Percentiles rank a stretch among this genome's conserved stretches.
These are phyloP conservation scores for Drosophila varians DNA, from an alignment of 1,140 invertebrate species.

Conservation along the genomic window DNA sequence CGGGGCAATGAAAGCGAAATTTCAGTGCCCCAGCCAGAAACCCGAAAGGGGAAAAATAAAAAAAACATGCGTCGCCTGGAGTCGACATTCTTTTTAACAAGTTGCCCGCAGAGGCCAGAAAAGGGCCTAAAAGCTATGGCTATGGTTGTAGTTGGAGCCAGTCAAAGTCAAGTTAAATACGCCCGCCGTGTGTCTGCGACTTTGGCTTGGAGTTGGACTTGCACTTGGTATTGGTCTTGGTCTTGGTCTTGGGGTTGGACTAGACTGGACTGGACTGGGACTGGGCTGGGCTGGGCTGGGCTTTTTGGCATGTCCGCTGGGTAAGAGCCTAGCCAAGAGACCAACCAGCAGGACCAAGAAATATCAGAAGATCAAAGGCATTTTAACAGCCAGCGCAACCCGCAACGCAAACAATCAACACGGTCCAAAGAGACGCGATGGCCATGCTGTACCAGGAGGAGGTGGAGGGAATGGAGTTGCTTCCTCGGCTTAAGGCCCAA, in stretches of 20 bases:
- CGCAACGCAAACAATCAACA: slow-evolving; percentile 79
- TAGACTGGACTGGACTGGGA: slow-evolving; percentile 6
- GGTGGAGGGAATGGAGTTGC: slow-evolving; percentile 41
- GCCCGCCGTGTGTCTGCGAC: slow-evolving; percentile 61
- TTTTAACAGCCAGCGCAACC: slow-evolving; percentile 75
- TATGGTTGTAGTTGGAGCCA: slow-evolving; percentile 18
- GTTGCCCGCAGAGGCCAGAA: slow-evolving; percentile 61
- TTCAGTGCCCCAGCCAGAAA: slow-evolving; percentile 17
- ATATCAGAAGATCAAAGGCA: slow-evolving; percentile 82
- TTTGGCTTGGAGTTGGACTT: background rate
- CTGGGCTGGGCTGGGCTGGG: slow-evolving; percentile 10
- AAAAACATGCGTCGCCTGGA: slow-evolving; percentile 70
- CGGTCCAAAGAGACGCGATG: slow-evolving; percentile 41
- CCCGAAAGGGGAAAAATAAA: slow-evolving; percentile 6
- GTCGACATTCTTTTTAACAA: slow-evolving; percentile 81
- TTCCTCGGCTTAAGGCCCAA: slow-evolving; percentile 63
- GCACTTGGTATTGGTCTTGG: background rate
- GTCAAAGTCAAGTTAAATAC: slow-evolving; percentile 76
- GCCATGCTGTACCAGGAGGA: slow-evolving; percentile 15
- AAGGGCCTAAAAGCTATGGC: slow-evolving; percentile 44
- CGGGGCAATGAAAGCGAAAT: slow-evolving; percentile 74
- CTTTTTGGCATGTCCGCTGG: slow-evolving; percentile 39
- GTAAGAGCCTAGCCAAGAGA: slow-evolving; percentile 8
- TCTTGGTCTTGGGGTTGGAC: background rate
- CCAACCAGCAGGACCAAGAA: slow-evolving; percentile 39